Conservation (phyloP, 2,888 invertebrate species). For the Callosobruchus maculatus region DNA sequence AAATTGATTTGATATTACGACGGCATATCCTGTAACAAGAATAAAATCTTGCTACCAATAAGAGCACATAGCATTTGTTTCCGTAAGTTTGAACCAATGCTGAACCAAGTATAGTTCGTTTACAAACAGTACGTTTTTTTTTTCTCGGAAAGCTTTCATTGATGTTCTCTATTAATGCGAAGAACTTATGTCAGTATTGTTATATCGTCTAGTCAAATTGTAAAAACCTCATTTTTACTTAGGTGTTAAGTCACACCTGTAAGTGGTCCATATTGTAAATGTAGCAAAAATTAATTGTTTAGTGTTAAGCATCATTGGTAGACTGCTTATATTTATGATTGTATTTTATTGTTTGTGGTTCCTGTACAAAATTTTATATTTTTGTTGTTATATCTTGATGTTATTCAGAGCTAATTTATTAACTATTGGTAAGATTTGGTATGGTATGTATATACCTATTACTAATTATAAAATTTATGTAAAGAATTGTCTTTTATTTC, state of each 20-base stretch:
- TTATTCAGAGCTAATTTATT: neutral
- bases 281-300: neutral
- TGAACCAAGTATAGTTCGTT: too few relatives aligned
- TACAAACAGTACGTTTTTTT: neutral
- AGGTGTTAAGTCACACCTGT: neutral
- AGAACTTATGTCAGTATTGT: neutral
- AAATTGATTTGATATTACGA: too few relatives aligned
- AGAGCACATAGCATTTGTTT: too few relatives aligned
- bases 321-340: neutral
- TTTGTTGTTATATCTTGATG: neutral
- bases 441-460: neutral
- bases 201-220: neutral
- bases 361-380: neutral
- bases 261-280: neutral
- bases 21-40: too few relatives aligned
- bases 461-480: neutral
- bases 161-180: neutral
- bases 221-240: neutral
- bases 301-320: neutral
- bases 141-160: neutral
- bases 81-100: too few relatives aligned
- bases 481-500: neutral
- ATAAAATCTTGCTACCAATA: too few relatives aligned
- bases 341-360: neutral
- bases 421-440: neutral